A percentile compares a stretch with the other conserved stretches of the same genome.
Evolutionary conservation across 2,888 invertebrate species (phyloP).

Genomic region (Arge pagana): DNA sequence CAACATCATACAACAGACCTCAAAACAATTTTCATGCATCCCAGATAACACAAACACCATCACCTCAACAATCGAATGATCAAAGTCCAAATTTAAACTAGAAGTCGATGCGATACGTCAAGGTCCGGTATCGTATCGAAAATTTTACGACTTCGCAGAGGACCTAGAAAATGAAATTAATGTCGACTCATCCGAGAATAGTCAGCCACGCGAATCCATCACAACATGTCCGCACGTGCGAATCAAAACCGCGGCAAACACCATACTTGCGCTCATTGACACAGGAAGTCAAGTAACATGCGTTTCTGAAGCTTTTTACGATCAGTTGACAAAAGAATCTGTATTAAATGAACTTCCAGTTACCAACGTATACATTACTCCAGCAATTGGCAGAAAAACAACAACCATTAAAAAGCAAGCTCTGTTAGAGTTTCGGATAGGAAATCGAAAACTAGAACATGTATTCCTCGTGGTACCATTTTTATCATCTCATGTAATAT

Average conservation of each 20-base stretch:
- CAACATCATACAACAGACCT: background rate
- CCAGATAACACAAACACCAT: background rate
- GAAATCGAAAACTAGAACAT: background rate
- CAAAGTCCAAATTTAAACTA: constrained; percentile 24
- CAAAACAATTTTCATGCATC: background rate
- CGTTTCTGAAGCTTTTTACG: background rate
- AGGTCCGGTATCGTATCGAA: constrained; percentile 14
- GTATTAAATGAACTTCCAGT: background rate
- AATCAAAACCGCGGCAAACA: background rate
- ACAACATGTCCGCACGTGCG: background rate
- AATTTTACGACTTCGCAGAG: constrained; percentile 19
- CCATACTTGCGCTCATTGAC: background rate
- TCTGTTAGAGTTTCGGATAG: background rate
- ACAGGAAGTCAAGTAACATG: background rate
- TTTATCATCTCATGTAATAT: background rate
- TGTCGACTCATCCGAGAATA: background rate
- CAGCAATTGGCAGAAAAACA: background rate
- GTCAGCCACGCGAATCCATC: background rate
- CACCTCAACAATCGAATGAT: too few relatives aligned
- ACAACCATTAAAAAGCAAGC: background rate
- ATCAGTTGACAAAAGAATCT: background rate
- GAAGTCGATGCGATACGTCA: constrained; percentile 4
- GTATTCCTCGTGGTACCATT: background rate
- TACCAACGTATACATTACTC: background rate
- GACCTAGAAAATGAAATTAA: constrained; percentile 19